Percentiles rank a stretch among this genome's conserved stretches.
These are phyloP conservation scores for Rhimphoctona megacephalus DNA, from an alignment of 2,888 invertebrate genomes.

Conservation along the genomic window DNA sequence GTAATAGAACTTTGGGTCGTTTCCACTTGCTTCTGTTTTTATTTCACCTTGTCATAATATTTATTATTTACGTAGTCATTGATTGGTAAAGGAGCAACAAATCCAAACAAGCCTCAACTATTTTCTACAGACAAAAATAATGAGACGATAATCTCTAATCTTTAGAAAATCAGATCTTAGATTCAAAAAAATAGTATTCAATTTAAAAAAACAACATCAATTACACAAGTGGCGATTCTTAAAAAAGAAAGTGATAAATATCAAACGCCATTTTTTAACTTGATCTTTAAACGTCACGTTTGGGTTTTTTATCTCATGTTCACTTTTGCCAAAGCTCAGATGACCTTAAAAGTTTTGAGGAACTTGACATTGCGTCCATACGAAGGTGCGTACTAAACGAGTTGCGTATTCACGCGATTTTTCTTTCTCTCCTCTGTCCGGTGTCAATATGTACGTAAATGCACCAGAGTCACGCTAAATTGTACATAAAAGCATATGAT, in stretches of 20 bases:
- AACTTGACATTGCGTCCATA: conserved; percentile 57
- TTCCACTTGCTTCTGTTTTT: conserved; percentile 12
- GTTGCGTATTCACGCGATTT: conserved; percentile 43
- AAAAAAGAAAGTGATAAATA: too few species aligned
- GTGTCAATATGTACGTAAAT: conserved; percentile 25
- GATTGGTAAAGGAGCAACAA: conserved; percentile 6
- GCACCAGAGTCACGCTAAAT: conserved; percentile 53
- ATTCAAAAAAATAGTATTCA: not conserved
- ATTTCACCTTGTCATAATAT: conserved; percentile 8
- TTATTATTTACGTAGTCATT: conserved; percentile 12
- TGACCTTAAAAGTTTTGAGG: conserved; percentile 30
- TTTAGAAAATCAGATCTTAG: not conserved
- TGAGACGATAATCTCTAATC: not conserved
- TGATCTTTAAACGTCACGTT: not conserved
- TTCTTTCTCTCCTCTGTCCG: not conserved
- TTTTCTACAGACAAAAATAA: not conserved
- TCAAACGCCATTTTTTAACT: not conserved
- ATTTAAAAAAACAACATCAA: too few species aligned
- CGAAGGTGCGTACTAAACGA: conserved; percentile 10
- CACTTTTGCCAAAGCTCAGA: not conserved
- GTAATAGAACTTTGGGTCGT: conserved; percentile 3
- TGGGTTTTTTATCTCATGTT: not conserved
- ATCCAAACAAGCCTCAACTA: not conserved
- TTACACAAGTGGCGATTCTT: too few species aligned
- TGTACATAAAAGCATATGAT: conserved; percentile 3